Conservation (phyloP, 2,797 vertebrate genomes). For the Pseudochirops cupreus region DNA sequence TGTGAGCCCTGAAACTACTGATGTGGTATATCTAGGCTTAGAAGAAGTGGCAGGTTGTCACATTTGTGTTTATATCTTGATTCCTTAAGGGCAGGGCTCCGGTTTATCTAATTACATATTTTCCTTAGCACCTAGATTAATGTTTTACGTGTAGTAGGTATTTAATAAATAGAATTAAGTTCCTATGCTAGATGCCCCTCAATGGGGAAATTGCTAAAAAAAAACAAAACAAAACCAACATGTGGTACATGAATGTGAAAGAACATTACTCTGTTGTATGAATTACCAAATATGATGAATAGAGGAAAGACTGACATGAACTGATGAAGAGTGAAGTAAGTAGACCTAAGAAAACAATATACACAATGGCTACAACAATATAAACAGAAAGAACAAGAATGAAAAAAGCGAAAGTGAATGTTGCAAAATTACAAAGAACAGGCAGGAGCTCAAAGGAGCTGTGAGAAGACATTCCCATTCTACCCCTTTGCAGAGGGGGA, state of each 20-base stretch:
- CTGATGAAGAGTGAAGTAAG: not conserved
- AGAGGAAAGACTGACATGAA: not conserved
- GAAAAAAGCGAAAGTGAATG: not conserved
- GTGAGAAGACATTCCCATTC: not conserved
- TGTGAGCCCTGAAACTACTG: not conserved
- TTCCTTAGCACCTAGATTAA: not conserved
- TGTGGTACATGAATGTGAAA: not conserved
- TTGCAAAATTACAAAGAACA: not conserved
- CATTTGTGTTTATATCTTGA: not conserved
- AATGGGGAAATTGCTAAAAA: not conserved
- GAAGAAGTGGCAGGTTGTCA: not conserved
- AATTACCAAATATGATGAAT: not conserved
- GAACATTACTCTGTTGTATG: not conserved
- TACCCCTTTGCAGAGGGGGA: not conserved
- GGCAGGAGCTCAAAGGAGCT: not conserved
- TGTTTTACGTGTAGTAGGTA: not conserved
- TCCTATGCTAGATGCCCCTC: not conserved
- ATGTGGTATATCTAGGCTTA: not conserved
- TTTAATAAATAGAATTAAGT: not conserved
- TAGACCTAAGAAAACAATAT: not conserved
- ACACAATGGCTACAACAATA: not conserved
- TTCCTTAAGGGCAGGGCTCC: not conserved
- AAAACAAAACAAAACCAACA: not conserved
- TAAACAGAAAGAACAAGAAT: not conserved
- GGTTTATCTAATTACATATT: not conserved